Evolutionary conservation across 2,113 vertebrate species (phyloP).

Genomic region (Lucifuga dentata): DNA sequence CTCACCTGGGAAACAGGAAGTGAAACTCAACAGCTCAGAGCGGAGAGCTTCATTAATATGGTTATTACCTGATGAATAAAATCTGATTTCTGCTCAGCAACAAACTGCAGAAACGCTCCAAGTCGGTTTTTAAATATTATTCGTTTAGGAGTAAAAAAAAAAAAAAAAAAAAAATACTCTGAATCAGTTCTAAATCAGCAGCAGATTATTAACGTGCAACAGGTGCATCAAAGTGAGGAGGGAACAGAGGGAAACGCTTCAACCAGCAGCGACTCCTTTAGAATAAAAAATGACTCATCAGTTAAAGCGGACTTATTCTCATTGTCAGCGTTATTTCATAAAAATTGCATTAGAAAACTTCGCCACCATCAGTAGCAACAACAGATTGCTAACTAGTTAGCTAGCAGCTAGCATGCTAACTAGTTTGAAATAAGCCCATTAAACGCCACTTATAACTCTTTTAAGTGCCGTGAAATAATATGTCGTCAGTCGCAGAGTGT

Average conservation of each 20-base stretch:
- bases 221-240: slow-evolving; percentile 44
- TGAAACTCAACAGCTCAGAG: slow-evolving; percentile 35
- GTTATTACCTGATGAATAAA: no score
- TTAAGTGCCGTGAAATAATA: rapidly evolving
- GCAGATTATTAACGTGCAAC: slow-evolving; percentile 27
- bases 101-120: no score
- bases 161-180: no score
- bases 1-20: slow-evolving; percentile 79
- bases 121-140: no score
- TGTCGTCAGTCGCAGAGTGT: rapidly evolving
- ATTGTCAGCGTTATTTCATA: rapidly evolving
- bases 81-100: no score
- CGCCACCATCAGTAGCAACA: neutral
- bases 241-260: neutral
- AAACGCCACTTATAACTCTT: neutral
- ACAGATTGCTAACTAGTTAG: neutral
- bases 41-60: slow-evolving; percentile 7
- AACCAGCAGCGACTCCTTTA: neutral
- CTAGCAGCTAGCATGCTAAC: slow-evolving; percentile 38
- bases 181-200: neutral
- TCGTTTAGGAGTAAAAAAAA: no score
- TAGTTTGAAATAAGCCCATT: neutral
- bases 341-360: neutral
- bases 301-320: no score
- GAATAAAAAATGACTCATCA: neutral